Conservation (phyloP, 2,888 invertebrate genomes). For the Acanthosepion lycidas region DNA sequence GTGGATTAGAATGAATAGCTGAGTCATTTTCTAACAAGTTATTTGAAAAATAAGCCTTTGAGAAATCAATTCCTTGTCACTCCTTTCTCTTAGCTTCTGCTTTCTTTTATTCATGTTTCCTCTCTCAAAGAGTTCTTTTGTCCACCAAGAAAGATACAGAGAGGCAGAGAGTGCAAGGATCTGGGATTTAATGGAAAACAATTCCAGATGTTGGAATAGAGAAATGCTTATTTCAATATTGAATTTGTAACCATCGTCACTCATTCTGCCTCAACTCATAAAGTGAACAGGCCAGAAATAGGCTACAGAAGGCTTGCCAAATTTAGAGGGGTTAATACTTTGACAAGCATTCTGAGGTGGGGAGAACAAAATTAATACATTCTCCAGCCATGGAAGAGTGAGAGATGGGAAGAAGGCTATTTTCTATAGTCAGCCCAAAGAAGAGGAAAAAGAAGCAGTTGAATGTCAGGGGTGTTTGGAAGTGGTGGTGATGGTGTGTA, state of each 20-base stretch:
- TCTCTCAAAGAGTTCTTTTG: not conserved
- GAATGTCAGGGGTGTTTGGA: not conserved
- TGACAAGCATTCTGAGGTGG: not conserved
- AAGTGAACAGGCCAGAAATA: not conserved
- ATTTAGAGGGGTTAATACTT: slow-evolving; percentile 9
- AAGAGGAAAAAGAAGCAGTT: not conserved
- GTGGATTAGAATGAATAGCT: not conserved
- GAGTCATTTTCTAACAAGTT: slow-evolving; percentile 33
- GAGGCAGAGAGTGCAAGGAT: not conserved
- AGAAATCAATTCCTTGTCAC: not conserved
- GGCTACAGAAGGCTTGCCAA: not conserved
- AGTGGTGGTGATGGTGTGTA: not conserved
- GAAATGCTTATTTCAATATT: not conserved
- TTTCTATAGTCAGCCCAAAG: not conserved
- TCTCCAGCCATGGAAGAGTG: not conserved
- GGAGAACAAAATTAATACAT: not conserved
- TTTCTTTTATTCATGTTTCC: not conserved
- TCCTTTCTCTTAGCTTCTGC: not conserved
- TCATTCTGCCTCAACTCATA: not conserved
- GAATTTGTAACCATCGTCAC: not conserved
- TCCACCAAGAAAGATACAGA: not conserved
- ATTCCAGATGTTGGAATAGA: not conserved
- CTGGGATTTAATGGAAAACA: not conserved
- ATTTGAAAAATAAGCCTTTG: not conserved
- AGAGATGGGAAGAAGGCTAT: not conserved